Percentiles rank a stretch among this genome's conserved stretches.
These are phyloP conservation scores for Microtus pennsylvanicus DNA, from an alignment of 2,113 vertebrate genomes.

Conservation along the genomic window DNA sequence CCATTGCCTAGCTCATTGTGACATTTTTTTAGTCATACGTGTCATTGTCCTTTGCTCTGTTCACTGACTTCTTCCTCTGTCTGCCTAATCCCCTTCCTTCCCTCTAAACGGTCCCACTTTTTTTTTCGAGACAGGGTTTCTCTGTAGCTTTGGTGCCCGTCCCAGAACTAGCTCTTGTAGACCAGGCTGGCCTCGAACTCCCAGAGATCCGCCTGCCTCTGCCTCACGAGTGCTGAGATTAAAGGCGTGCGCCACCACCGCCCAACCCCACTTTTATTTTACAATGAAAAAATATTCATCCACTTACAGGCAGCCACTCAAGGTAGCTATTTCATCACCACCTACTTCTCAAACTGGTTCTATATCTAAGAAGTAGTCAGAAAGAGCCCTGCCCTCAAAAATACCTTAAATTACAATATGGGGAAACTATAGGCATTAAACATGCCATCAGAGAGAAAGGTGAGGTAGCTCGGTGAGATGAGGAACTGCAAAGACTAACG, in stretches of 20 bases:
- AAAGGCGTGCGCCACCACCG: too few species aligned
- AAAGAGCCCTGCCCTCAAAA: not conserved
- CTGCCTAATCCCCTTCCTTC: too few species aligned
- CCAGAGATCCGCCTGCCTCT: too few species aligned
- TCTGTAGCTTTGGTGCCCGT: too few species aligned
- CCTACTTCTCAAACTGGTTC: not conserved
- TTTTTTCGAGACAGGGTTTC: not conserved
- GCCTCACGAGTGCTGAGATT: too few species aligned
- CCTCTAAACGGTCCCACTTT: not conserved
- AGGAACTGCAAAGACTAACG: not conserved
- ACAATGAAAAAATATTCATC: conserved; percentile 4
- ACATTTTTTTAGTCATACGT: not conserved
- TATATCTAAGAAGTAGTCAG: not conserved
- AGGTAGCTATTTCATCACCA: not conserved
- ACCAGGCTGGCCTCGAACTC: too few species aligned
- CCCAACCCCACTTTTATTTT: not conserved
- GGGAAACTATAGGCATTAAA: not conserved
- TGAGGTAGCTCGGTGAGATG: not conserved
- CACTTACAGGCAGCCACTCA: not conserved
- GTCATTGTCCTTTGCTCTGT: not conserved
- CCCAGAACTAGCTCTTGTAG: too few species aligned
- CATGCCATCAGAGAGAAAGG: not conserved
- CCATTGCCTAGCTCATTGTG: not conserved
- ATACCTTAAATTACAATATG: not conserved
- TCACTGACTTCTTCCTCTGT: not conserved